These are phyloP conservation scores for Bombus sylvicola DNA, from an alignment of 1,140 invertebrate genomes.

Conservation along the genomic window DNA sequence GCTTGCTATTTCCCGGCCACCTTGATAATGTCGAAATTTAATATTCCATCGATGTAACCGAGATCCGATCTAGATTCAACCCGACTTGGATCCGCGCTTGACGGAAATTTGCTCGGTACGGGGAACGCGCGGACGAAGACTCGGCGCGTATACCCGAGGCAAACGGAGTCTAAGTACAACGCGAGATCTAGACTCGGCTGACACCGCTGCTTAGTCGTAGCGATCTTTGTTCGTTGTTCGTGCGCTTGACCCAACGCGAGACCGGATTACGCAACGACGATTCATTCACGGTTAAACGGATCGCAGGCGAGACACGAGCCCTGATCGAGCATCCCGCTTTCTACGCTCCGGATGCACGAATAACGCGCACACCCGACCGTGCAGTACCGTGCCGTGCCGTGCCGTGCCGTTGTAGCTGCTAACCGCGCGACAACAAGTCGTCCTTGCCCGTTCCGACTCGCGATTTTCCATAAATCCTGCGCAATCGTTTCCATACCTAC, in stretches of 20 bases:
- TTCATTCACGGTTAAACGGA: slow-evolving; percentile 11
- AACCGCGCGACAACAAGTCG: background rate
- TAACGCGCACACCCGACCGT: background rate
- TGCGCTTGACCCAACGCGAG: slow-evolving; percentile 12
- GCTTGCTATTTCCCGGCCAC: background rate
- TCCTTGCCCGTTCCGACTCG: background rate
- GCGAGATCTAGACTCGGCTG: slow-evolving; percentile 10
- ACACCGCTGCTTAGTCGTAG: background rate
- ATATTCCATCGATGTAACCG: slow-evolving; percentile 33
- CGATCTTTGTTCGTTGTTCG: background rate
- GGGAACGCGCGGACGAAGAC: too few species aligned
- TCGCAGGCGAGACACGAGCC: background rate
- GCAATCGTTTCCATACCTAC: background rate
- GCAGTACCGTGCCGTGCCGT: too few species aligned
- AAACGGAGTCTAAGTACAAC: too few species aligned
- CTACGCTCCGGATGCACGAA: background rate
- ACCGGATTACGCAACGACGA: slow-evolving; percentile 5
- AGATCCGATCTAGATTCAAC: slow-evolving; percentile 21
- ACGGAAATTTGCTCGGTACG: background rate
- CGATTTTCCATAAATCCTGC: background rate
- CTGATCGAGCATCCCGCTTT: background rate
- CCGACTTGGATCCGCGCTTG: slow-evolving; percentile 8
- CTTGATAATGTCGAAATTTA: slow-evolving; percentile 39
- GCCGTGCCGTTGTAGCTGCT: background rate
- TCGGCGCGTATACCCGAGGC: too few species aligned